Percentiles rank a stretch among this genome's conserved stretches.
These are phyloP conservation scores for Punctoribates punctum DNA, from an alignment of 2,888 invertebrate genomes.

Conservation along the genomic window DNA sequence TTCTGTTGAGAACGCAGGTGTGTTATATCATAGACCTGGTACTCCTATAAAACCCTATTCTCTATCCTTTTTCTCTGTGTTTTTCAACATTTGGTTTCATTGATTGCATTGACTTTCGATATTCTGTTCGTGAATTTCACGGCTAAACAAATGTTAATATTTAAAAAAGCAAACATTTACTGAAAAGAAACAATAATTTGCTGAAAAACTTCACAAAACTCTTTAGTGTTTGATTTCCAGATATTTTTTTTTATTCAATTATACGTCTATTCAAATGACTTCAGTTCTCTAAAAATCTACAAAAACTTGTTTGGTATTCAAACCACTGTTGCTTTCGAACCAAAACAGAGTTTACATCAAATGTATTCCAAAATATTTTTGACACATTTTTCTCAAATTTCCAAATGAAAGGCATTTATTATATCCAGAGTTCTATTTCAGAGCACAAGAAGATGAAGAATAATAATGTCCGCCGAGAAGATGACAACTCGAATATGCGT, in stretches of 20 bases:
- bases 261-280: no score
- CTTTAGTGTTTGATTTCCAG: no score
- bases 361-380: background rate
- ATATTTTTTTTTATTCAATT: no score
- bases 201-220: no score
- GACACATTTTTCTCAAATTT: background rate
- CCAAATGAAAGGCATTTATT: no score
- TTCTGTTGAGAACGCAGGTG: background rate
- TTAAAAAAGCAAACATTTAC: background rate
- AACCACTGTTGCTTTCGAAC: no score
- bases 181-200: no score
- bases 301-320: background rate
- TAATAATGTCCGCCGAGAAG: slow-evolving; percentile 6
- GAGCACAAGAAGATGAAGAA: background rate
- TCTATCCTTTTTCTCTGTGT: background rate
- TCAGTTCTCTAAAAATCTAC: no score
- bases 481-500: background rate
- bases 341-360: background rate
- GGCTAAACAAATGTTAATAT: background rate
- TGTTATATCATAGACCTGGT: slow-evolving; percentile 6
- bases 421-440: background rate
- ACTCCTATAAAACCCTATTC: background rate
- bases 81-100: background rate
- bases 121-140: background rate
- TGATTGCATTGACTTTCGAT: no score